A percentile compares a stretch with the other conserved stretches of the same genome.
Evolutionary conservation across 2,888 invertebrate genomes (phyloP).

Genomic region (Heliconius ethilla): DNA sequence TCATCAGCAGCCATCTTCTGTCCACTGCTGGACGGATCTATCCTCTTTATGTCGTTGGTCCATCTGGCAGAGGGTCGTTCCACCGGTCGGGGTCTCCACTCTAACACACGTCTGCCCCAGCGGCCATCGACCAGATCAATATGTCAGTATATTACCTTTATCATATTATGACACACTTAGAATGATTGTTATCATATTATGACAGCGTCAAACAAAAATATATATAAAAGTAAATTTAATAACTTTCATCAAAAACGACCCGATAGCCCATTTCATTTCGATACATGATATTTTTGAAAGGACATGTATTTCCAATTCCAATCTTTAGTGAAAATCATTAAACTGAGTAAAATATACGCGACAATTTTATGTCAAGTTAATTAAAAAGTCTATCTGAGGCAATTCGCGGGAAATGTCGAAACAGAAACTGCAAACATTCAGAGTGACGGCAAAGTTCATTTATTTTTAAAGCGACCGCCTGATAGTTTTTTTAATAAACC

Average conservation of each 20-base stretch:
- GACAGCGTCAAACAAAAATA: background rate
- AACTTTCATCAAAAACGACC: background rate
- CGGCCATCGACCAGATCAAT: too few species aligned
- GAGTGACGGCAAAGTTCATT: conserved; percentile 24
- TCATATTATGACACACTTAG: too few species aligned
- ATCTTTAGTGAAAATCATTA: conserved; percentile 3
- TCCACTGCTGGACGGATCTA: too few species aligned
- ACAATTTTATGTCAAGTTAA: conserved; percentile 31
- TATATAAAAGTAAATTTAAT: background rate
- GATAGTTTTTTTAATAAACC: conserved; percentile 25
- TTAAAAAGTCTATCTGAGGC: conserved; percentile 30
- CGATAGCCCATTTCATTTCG: background rate
- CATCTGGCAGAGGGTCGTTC: too few species aligned
- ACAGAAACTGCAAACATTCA: conserved; percentile 26
- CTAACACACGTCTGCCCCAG: too few species aligned
- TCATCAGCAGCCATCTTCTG: too few species aligned
- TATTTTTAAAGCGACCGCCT: conserved; percentile 21
- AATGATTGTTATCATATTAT: too few species aligned
- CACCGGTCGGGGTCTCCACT: too few species aligned
- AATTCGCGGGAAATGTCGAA: conserved; percentile 26
- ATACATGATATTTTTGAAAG: background rate
- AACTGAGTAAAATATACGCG: background rate
- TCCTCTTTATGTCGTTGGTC: too few species aligned
- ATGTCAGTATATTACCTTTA: too few species aligned
- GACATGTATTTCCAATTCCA: background rate